phyloP scores from a whole-genome alignment of 2,113 vertebrate species.

The Lophotis ruficrista region DNA sequence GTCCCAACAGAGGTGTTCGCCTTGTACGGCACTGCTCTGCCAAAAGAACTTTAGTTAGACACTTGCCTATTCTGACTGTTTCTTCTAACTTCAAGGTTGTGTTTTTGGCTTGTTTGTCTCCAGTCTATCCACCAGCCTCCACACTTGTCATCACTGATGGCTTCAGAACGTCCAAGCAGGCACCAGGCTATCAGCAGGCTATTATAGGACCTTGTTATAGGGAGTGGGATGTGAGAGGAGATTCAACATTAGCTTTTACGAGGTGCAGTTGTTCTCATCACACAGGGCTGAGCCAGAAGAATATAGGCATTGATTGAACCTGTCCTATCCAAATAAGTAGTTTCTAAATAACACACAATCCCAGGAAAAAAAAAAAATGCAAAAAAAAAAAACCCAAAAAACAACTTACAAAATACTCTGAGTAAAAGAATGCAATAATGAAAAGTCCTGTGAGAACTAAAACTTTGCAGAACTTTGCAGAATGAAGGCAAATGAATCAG shows the following conservation, averaged over 20 bases:
- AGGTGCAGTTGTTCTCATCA: not conserved
- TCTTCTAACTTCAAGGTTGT: not conserved
- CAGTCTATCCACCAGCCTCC: not conserved
- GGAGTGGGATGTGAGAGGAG: not conserved
- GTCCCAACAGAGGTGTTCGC: not conserved
- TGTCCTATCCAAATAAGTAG: not conserved
- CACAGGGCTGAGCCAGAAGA: not conserved
- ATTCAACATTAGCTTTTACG: not conserved
- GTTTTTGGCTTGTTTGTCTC: not conserved
- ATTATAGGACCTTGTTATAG: not conserved
- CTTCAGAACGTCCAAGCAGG: not conserved
- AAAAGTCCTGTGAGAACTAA: not conserved
- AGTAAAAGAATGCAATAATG: not conserved
- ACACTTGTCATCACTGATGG: not conserved
- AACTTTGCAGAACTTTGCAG: not conserved
- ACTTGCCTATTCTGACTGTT: not conserved
- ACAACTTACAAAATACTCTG: not conserved
- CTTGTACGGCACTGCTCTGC: not conserved
- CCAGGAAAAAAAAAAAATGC: no score
- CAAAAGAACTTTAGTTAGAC: not conserved
- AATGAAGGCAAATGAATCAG: not conserved
- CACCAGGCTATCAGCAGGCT: not conserved
- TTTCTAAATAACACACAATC: not conserved
- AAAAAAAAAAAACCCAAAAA: no score
- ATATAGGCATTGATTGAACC: not conserved